Evolutionary conservation across 2,797 vertebrate genomes (phyloP).

Genomic region (Sebastes nivosus): DNA sequence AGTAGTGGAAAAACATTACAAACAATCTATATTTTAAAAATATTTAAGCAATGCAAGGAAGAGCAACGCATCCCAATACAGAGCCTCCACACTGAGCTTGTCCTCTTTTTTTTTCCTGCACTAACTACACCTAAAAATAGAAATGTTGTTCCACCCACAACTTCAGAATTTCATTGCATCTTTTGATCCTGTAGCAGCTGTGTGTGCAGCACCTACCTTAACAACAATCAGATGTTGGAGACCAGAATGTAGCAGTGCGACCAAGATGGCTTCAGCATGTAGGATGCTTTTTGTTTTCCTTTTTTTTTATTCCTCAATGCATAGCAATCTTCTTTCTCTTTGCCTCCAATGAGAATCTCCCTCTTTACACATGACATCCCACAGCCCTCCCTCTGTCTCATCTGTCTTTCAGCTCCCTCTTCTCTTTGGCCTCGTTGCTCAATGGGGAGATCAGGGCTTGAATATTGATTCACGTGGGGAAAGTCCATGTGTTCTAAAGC

Average conservation of each 20-base stretch:
- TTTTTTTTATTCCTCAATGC: slow-evolving; percentile 27
- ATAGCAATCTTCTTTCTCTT: slow-evolving; percentile 51
- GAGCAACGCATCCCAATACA: neutral
- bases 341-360: slow-evolving; percentile 70
- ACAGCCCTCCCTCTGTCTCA: slow-evolving; percentile 66
- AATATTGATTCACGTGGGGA: slow-evolving; percentile 83
- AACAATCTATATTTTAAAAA: neutral
- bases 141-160: neutral
- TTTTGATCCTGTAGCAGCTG: neutral
- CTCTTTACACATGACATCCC: slow-evolving; percentile 67
- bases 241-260: slow-evolving; percentile 22
- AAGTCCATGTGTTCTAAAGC: slow-evolving; percentile 78
- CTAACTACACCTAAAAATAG: slow-evolving; percentile 12
- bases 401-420: slow-evolving; percentile 66
- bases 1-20: neutral
- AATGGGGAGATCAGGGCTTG: slow-evolving; percentile 71
- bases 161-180: neutral
- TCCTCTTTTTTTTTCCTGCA: neutral
- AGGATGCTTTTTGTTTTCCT: slow-evolving; percentile 27
- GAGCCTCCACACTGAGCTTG: neutral
- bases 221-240: slow-evolving; percentile 15
- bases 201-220: slow-evolving; percentile 62
- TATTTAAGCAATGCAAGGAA: neutral
- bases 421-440: slow-evolving; percentile 73
- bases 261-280: slow-evolving; percentile 36